Conservation (phyloP, 2,888 invertebrate species). For the Caenorhabditis becei region DNA sequence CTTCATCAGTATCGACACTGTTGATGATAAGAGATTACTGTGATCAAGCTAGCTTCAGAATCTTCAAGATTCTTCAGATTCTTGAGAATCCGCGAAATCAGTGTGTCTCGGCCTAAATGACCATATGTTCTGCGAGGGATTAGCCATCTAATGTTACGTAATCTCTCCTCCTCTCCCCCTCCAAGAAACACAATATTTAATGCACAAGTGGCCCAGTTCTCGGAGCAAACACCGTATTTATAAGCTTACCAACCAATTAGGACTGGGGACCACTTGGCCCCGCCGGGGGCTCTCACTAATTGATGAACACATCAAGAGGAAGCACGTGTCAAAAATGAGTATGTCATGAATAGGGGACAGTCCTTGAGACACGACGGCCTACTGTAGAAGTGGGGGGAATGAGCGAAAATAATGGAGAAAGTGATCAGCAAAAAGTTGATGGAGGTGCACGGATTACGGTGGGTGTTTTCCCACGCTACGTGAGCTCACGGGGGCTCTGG, state of each 20-base stretch:
- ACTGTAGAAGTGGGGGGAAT: too few relatives aligned
- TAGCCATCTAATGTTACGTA: constrained; percentile 47
- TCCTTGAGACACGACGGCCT: constrained; percentile 21
- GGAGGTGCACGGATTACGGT: constrained; percentile 1
- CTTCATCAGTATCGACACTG: too few relatives aligned
- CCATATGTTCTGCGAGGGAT: constrained; percentile 42
- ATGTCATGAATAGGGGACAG: constrained; percentile 7
- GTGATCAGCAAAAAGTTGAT: not conserved
- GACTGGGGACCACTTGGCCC: constrained; percentile 4
- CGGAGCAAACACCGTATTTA: constrained; percentile 47
- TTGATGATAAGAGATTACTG: too few relatives aligned
- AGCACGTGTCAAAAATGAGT: constrained; percentile 25
- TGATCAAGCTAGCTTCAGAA: too few relatives aligned
- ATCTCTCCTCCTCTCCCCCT: constrained; percentile 7
- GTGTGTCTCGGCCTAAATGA: not conserved
- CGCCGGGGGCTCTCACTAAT: constrained; percentile 19
- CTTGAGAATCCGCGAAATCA: constrained; percentile 41
- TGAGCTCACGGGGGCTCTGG: not conserved
- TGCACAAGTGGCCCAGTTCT: constrained; percentile 46
- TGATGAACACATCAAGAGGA: constrained; percentile 28
- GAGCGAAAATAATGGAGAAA: not conserved
- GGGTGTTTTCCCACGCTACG: constrained; percentile 15
- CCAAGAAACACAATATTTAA: constrained; percentile 60
- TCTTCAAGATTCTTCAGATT: not conserved
- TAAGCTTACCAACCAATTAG: constrained; percentile 48